phyloP scores from a whole-genome alignment of 2,888 invertebrate genomes.

The Scotopteryx bipunctaria region DNA sequence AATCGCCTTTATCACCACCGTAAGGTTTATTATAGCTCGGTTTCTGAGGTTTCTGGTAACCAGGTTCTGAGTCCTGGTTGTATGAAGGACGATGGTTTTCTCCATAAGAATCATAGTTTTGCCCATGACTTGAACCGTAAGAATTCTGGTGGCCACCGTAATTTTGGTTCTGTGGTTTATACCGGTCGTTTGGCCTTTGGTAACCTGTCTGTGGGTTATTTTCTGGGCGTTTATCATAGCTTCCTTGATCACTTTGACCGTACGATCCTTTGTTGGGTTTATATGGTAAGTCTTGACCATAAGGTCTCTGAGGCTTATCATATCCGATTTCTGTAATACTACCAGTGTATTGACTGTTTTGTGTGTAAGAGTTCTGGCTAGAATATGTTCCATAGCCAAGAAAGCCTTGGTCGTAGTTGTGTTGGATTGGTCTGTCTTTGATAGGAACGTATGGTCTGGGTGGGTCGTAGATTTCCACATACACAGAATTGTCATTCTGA shows the following conservation, averaged over 20 bases:
- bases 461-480: constrained; percentile 70
- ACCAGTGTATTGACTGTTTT: constrained; percentile 44
- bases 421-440: constrained; percentile 37
- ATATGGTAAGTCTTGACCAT: constrained; percentile 15
- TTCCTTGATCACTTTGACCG: constrained; percentile 11
- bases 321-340: constrained; percentile 44
- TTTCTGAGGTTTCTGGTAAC: constrained; percentile 29
- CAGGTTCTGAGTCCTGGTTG: constrained; percentile 22
- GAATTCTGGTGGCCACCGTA: constrained; percentile 24
- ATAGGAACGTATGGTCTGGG: constrained; percentile 63
- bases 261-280: neutral
- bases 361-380: constrained; percentile 51
- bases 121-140: constrained; percentile 10
- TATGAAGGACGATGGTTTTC: constrained; percentile 27
- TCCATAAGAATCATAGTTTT: constrained; percentile 25
- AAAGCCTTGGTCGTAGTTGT: constrained; percentile 48
- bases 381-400: constrained; percentile 56
- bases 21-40: constrained; percentile 34
- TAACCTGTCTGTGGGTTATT: constrained; percentile 15
- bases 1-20: constrained; percentile 21
- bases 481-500: constrained; percentile 62
- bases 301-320: constrained; percentile 35
- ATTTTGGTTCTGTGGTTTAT: constrained; percentile 28
- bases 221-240: constrained; percentile 12
- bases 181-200: constrained; percentile 26